These are phyloP conservation scores for Drosophila watanabei DNA, from an alignment of 1,140 invertebrate species.

Conservation along the genomic window DNA sequence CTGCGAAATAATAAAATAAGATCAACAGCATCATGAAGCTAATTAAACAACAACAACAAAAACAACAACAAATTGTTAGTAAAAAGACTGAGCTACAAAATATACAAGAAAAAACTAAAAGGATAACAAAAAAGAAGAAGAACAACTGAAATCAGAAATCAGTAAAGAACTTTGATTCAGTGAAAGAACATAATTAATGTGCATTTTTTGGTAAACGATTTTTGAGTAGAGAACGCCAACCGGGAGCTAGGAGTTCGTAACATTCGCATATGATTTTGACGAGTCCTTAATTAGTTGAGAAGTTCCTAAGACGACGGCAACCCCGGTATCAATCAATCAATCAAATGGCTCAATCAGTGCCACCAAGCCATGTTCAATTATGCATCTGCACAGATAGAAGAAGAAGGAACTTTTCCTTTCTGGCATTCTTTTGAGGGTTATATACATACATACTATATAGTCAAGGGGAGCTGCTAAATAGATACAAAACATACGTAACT, in stretches of 20 bases:
- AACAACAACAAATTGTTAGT: constrained; percentile 76
- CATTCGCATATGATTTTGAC: constrained; percentile 41
- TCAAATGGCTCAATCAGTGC: constrained; percentile 27
- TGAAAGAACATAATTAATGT: constrained; percentile 31
- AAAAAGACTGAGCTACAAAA: constrained; percentile 85
- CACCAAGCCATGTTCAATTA: constrained; percentile 34
- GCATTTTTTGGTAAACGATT: constrained; percentile 45
- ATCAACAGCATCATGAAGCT: constrained; percentile 43
- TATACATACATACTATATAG: not conserved
- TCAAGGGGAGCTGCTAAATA: constrained; percentile 26
- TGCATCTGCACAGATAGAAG: not conserved
- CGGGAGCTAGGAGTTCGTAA: constrained; percentile 25
- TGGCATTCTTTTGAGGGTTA: not conserved
- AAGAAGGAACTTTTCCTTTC: constrained; percentile 59
- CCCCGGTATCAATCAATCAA: constrained; percentile 45
- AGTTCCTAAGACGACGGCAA: constrained; percentile 60
- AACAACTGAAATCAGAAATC: constrained; percentile 23
- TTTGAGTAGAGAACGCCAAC: constrained; percentile 8
- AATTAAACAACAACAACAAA: constrained; percentile 42
- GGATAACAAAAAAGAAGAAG: not conserved
- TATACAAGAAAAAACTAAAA: constrained; percentile 50
- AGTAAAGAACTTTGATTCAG: constrained; percentile 26
- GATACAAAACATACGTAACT: constrained; percentile 34
- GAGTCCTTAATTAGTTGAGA: constrained; percentile 62
- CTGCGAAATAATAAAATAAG: constrained; percentile 19